These are phyloP conservation scores for Musca domestica DNA, from an alignment of 1,140 invertebrate genomes.

Conservation along the genomic window DNA sequence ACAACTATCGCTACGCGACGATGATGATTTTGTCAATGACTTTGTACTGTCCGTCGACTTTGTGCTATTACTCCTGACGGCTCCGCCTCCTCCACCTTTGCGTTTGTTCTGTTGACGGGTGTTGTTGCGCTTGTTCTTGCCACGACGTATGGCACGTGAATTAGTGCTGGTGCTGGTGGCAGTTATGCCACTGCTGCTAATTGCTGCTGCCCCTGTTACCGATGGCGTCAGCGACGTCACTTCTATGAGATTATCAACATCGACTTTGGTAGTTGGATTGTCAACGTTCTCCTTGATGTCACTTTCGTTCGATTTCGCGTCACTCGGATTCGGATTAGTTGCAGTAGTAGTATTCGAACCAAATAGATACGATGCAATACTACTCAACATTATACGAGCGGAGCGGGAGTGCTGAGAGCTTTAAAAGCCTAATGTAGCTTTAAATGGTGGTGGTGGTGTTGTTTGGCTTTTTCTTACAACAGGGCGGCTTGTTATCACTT, in stretches of 20 bases:
- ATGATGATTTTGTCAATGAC: background rate
- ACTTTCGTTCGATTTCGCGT: slow-evolving; percentile 29
- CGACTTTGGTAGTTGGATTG: slow-evolving; percentile 1
- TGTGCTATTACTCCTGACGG: too few species aligned
- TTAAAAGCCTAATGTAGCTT: background rate
- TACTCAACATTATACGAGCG: slow-evolving; percentile 51
- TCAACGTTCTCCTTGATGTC: background rate
- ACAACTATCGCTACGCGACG: slow-evolving; percentile 7
- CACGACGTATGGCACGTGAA: slow-evolving; percentile 29
- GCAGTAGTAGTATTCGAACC: slow-evolving; percentile 44
- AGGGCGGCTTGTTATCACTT: background rate
- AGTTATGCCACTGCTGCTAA: background rate
- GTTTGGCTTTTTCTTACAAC: background rate
- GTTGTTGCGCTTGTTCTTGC: slow-evolving; percentile 34
- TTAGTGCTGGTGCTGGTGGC: background rate
- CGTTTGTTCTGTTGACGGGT: slow-evolving; percentile 33
- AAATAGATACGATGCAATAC: slow-evolving; percentile 52
- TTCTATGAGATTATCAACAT: slow-evolving; percentile 44
- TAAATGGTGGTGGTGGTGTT: background rate
- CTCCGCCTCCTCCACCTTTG: slow-evolving; percentile 29
- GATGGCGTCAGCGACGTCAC: slow-evolving; percentile 48
- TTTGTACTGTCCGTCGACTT: too few species aligned
- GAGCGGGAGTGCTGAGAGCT: background rate
- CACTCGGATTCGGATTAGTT: slow-evolving; percentile 28
- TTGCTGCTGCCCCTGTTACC: slow-evolving; percentile 33